Evolutionary conservation across 1,140 invertebrate genomes (phyloP).

Genomic region (Drosophila chauvacae): DNA sequence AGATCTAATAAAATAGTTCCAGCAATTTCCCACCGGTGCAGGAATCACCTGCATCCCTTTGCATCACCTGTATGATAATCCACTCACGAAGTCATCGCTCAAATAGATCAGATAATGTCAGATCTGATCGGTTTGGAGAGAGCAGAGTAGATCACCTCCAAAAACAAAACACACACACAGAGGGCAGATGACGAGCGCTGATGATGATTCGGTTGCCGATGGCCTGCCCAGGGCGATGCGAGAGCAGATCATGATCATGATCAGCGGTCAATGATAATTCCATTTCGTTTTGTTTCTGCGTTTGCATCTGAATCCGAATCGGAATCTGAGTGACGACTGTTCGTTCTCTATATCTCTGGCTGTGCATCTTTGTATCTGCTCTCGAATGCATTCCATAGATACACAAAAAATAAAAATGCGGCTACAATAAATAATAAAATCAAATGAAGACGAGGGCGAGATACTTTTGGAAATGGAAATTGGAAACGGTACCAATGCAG

Average conservation of each 20-base stretch:
- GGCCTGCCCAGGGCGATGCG: conserved; percentile 12
- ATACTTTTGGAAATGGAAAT: conserved; percentile 25
- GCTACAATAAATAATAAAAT: conserved; percentile 80
- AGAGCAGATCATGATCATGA: conserved; percentile 29
- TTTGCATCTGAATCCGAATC: conserved; percentile 61
- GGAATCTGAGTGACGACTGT: conserved; percentile 40
- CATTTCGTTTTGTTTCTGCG: conserved; percentile 53
- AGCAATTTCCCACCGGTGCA: conserved; percentile 6
- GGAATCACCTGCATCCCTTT: conserved; percentile 19
- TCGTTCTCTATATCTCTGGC: conserved; percentile 31
- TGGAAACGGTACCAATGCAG: conserved; percentile 15
- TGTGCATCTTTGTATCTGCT: conserved; percentile 39
- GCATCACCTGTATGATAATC: conserved; percentile 27
- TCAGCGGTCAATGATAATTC: conserved; percentile 66
- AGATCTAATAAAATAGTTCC: conserved; percentile 5
- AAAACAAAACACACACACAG: conserved; percentile 21
- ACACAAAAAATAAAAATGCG: conserved; percentile 82
- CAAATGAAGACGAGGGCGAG: conserved; percentile 25
- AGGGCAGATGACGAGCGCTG: conserved; percentile 34
- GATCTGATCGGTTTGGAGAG: conserved; percentile 4
- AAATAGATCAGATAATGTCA: conserved; percentile 31
- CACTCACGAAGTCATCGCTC: conserved; percentile 34
- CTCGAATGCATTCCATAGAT: conserved; percentile 79
- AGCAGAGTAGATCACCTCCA: conserved; percentile 33
- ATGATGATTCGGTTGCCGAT: conserved; percentile 35